Conservation (phyloP, 2,797 vertebrate species). For the Platalea minor region DNA sequence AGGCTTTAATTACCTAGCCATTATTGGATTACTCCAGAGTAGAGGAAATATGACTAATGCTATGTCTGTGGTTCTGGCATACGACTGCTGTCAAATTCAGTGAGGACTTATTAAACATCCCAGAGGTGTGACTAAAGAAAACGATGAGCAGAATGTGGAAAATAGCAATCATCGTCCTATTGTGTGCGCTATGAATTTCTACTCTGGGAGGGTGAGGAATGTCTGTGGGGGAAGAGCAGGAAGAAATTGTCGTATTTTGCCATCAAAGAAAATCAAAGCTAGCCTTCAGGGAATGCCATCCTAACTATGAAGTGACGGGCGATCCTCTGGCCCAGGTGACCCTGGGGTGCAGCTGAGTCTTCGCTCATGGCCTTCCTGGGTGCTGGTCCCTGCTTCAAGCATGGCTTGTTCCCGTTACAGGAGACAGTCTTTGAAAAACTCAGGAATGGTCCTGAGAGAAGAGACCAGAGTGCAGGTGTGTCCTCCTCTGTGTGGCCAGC, state of each 20-base stretch:
- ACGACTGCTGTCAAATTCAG: conserved; percentile 18
- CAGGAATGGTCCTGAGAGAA: neutral
- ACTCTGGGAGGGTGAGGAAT: neutral
- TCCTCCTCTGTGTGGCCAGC: neutral
- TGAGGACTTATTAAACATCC: neutral
- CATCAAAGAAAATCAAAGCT: neutral
- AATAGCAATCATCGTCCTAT: neutral
- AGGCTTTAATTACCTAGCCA: conserved; percentile 27
- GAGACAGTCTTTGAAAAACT: neutral
- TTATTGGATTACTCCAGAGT: conserved; percentile 4
- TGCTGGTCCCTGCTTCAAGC: neutral
- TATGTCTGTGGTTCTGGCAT: conserved; percentile 17
- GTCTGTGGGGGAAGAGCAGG: neutral
- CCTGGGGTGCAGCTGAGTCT: neutral
- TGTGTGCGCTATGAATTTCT: neutral
- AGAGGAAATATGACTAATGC: conserved; percentile 38
- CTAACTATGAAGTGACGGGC: neutral
- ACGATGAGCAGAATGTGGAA: neutral
- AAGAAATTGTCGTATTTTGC: neutral
- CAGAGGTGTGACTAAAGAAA: conserved; percentile 31
- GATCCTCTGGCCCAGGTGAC: neutral
- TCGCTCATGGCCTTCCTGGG: neutral
- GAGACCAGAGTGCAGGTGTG: neutral
- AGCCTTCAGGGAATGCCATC: neutral
- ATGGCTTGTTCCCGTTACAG: neutral